Evolutionary conservation across 2,797 vertebrate genomes (phyloP).

Genomic region (Arremon aurantiirostris): DNA sequence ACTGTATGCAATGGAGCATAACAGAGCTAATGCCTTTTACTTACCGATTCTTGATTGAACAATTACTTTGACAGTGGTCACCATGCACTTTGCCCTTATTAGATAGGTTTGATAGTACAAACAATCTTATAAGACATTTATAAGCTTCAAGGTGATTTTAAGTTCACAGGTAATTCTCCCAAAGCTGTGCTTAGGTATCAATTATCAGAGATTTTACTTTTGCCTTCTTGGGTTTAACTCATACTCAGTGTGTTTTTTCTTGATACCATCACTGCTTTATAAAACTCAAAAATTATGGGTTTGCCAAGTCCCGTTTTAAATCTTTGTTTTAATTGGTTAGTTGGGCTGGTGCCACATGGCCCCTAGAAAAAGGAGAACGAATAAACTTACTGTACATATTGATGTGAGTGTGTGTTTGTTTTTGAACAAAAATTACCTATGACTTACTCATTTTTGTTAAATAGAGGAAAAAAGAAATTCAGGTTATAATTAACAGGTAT

Average conservation of each 20-base stretch:
- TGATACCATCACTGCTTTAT: not conserved
- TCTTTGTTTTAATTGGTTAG: not conserved
- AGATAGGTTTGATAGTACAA: not conserved
- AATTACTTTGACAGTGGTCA: slow-evolving; percentile 51
- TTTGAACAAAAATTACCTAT: not conserved
- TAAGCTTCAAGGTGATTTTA: slow-evolving; percentile 51
- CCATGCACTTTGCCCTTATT: slow-evolving; percentile 3
- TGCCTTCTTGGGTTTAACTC: not conserved
- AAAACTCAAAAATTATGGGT: not conserved
- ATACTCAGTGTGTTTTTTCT: not conserved
- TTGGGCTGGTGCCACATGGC: not conserved
- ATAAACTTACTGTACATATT: not conserved
- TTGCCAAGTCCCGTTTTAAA: not conserved
- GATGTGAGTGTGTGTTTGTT: not conserved
- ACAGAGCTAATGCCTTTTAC: slow-evolving; percentile 34
- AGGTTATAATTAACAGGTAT: not conserved
- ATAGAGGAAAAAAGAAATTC: not conserved
- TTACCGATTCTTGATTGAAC: slow-evolving; percentile 40
- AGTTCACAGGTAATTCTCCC: slow-evolving; percentile 32
- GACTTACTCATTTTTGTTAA: not conserved
- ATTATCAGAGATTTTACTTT: not conserved
- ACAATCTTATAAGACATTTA: not conserved
- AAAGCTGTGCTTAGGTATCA: not conserved
- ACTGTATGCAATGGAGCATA: slow-evolving; percentile 24
- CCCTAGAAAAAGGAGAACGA: not conserved